These are phyloP conservation scores for Oscheius myriophilus DNA, from an alignment of 2,888 invertebrate species.

Conservation along the genomic window DNA sequence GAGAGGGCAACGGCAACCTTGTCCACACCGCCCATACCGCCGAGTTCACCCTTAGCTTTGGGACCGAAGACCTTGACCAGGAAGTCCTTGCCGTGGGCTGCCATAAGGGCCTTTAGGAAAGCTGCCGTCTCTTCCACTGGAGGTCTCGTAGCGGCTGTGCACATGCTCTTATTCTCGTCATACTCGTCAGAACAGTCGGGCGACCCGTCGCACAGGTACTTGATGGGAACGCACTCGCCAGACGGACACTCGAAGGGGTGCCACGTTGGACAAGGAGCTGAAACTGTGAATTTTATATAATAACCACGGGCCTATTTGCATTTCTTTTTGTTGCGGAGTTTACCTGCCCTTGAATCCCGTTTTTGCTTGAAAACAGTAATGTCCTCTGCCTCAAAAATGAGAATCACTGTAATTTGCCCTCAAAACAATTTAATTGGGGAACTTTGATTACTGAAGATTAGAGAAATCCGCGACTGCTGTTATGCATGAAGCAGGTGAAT, in stretches of 20 bases:
- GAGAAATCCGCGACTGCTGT: background rate
- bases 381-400: too few relatives aligned
- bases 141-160: conserved; percentile 94
- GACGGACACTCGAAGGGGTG: conserved; percentile 93
- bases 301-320: background rate
- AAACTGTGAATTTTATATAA: conserved; percentile 18
- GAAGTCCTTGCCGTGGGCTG: conserved; percentile 94
- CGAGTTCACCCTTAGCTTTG: conserved; percentile 89
- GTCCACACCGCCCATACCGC: conserved; percentile 90
- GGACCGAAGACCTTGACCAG: conserved; percentile 93
- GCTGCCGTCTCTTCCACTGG: conserved; percentile 96
- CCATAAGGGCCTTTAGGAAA: conserved; percentile 89
- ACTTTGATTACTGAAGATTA: too few relatives aligned
- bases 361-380: too few relatives aligned
- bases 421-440: too few relatives aligned
- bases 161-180: conserved; percentile 91
- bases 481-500: background rate
- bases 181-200: conserved; percentile 91
- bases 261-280: conserved; percentile 83
- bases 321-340: too few relatives aligned
- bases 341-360: too few relatives aligned
- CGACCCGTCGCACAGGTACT: conserved; percentile 91
- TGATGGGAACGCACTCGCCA: conserved; percentile 93
- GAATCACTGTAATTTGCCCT: too few relatives aligned
- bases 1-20: conserved; percentile 93